Evolutionary conservation across 2,113 vertebrate species (phyloP), one percentile per base, ranked within the genome.

Genomic region (Spea multiplicata): DNA sequence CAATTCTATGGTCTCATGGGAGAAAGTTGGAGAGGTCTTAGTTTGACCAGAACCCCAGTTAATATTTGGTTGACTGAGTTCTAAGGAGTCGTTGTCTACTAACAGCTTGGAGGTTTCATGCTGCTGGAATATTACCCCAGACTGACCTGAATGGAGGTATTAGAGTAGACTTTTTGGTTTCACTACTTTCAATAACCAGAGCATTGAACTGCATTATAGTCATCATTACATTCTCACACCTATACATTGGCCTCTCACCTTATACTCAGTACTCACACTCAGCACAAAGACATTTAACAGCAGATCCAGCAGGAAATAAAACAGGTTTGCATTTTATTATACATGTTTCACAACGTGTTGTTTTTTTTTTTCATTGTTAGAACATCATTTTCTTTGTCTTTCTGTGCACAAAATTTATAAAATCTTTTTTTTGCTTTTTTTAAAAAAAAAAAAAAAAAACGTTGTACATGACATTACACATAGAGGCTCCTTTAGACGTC

Each of bases 301-400:
- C 44, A 79, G 59, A n/a, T 61, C 8, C 48, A 16, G 5, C 74
- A 57, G 76, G 73, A 81, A 76, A 81, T 81, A 71, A 57, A 82
- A 71, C 64, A 81, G 75, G 66, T 66, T 83, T 59, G 46, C 67
- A 49, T 83, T 86, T 89, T 87, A 87, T 89, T 87, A 80, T 83
- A 73, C 75, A 85, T 71, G 77, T 83, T 78, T 81, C 81, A 61
- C 76, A 83, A 78, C 52, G 75, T 9, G 14, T 77, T 76, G 14
- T 75, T 77, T 71, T 66, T 75, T 77, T 71, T 66, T 52, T 44
- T 14, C 64, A 45, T 30, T 68, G 71, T 74, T 73, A 79, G 67
- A 75, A 80, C 77, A 80, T 59, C 73, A 44, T 80, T 67, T 65
- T 44, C 62, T 80, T 47, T 74, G 71, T 67, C 78, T 80, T 70